A percentile compares a stretch with the other conserved stretches of the same genome.
Evolutionary conservation across 2,113 vertebrate species (phyloP).

Genomic region (Asarcornis scutulata): DNA sequence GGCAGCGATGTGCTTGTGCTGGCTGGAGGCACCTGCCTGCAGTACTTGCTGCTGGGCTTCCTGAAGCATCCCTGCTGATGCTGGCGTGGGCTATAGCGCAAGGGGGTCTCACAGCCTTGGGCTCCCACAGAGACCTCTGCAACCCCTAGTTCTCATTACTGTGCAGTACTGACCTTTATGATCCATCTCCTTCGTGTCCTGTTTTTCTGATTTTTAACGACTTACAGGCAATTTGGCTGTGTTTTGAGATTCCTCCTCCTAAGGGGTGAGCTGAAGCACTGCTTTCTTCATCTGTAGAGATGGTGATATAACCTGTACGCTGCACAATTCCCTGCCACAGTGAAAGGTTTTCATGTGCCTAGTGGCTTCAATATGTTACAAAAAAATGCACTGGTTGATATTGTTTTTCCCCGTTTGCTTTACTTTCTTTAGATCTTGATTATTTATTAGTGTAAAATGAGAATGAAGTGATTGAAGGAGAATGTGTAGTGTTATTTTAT

Average conservation of each 20-base stretch:
- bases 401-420: not conserved
- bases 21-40: not conserved
- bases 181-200: not conserved
- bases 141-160: not conserved
- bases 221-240: not conserved
- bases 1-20: not conserved
- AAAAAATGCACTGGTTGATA: not conserved
- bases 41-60: rapidly evolving
- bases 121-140: not conserved
- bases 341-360: not conserved
- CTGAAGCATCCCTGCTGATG: not conserved
- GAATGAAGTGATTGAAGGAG: not conserved
- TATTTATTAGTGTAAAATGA: not conserved
- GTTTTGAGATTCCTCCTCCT: not conserved
- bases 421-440: not conserved
- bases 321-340: not conserved
- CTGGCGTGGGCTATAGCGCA: not conserved
- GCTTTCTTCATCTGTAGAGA: not conserved
- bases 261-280: not conserved
- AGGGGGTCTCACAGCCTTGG: not conserved
- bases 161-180: not conserved
- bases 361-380: not conserved
- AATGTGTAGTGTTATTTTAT: not conserved
- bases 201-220: not conserved
- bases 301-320: not conserved